Evolutionary conservation across 2,113 vertebrate genomes (phyloP), one percentile per base, ranked within the genome.

Genomic region (Cavia porcellus): DNA sequence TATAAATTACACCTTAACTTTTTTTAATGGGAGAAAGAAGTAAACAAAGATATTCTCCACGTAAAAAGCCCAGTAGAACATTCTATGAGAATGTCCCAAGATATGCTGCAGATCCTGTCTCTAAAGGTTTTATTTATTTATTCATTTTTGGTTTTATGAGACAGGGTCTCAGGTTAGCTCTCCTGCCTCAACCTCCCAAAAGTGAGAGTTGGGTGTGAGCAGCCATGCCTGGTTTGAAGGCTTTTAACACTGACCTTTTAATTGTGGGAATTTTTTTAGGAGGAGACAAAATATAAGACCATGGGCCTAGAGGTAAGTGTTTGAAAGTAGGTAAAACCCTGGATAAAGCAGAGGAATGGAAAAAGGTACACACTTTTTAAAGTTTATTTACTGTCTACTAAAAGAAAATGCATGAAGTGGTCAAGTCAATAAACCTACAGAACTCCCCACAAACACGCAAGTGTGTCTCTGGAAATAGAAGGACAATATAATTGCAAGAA

Each of bases 1-100:
- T 85, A 19, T 88, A 88, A 91, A 70, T 93, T 96, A 82, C 52
- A 79, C 8, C 38, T 88, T 88, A 64, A 86, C 79, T 83, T 95
- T 62, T 92, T 85, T 70, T 30, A 84, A 87, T 72, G 38, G 32
- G 3, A 88, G 38, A 47, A 91, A 90, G 80, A 83, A 52, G 32
- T 82, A 88, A 55, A 50, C n/a, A 89, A 52, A 52, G 25, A 50
- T 52, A 52, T 45, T 55, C 32, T 82, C 92, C 50, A 77, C 79
- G 92, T 61, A 17, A 59, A 93, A 86, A 82, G 62, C 89, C 32
- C 80, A 5, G 1, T 52, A 52, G 66, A 42, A 82, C 66, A 83
- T 17, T 72, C 61, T 3, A 42, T 68, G 28, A 89, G 8, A 84
- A 74, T 30, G 50, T 11, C 28, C 24, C 5, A 80, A 1, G 30